Evolutionary conservation across 2,113 vertebrate species (phyloP).

Genomic region (Lasiurus borealis): DNA sequence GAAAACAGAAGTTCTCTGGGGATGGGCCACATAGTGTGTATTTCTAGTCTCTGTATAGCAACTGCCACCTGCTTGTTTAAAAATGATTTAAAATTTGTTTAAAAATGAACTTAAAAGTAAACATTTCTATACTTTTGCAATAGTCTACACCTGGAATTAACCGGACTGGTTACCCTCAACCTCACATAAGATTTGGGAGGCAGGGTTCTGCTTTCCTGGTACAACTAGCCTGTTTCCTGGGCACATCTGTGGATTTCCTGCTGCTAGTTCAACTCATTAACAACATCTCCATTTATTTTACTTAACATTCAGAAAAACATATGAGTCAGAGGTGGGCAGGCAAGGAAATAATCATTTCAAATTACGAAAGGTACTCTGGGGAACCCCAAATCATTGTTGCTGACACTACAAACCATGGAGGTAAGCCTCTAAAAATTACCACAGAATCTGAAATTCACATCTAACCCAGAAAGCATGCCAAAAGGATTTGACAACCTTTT

Average conservation of each 20-base stretch:
- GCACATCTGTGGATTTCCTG: not conserved
- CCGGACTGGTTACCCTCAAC: not conserved
- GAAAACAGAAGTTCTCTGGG: not conserved
- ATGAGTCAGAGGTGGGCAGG: not conserved
- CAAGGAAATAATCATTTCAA: not conserved
- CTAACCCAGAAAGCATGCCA: slow-evolving; percentile 5
- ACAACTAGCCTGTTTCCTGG: not conserved
- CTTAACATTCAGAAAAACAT: not conserved
- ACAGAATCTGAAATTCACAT: slow-evolving; percentile 31
- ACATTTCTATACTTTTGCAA: not conserved
- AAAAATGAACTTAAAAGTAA: not conserved
- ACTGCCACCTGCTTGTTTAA: not conserved
- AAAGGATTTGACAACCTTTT: slow-evolving; percentile 23
- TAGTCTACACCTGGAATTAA: not conserved
- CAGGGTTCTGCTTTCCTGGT: not conserved
- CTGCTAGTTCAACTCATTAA: not conserved
- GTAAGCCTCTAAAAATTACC: slow-evolving; percentile 22
- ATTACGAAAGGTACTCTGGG: not conserved
- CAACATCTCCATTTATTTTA: not conserved
- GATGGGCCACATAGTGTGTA: not conserved
- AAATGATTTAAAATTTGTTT: not conserved
- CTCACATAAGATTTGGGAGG: not conserved
- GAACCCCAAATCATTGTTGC: not conserved
- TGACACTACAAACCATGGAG: slow-evolving; percentile 15
- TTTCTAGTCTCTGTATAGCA: not conserved